A percentile compares a stretch with the other conserved stretches of the same genome.
phyloP scores from a whole-genome alignment of 2,888 invertebrate genomes.

The Hirtodrosophila confusa region DNA sequence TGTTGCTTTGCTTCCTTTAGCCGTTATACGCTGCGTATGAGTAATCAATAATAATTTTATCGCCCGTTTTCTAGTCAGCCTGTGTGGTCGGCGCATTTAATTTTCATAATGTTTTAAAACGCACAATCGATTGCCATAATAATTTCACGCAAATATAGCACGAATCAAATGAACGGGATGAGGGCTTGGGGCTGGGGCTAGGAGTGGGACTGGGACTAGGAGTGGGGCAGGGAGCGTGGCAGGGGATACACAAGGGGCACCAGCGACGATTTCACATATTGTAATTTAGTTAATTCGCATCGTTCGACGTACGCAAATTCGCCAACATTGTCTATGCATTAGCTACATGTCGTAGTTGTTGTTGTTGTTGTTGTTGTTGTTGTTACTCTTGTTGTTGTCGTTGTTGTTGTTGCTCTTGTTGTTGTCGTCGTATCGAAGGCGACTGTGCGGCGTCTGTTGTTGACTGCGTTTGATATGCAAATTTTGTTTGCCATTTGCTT shows the following conservation, averaged over 20 bases:
- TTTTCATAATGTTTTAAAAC: slow-evolving; percentile 57
- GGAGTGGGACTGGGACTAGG: background rate
- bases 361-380: slow-evolving; percentile 21
- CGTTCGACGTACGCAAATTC: slow-evolving; percentile 73
- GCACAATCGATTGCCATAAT: slow-evolving; percentile 77
- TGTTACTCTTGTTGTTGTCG: slow-evolving; percentile 18
- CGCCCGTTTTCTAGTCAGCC: slow-evolving; percentile 42
- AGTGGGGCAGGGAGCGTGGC: background rate
- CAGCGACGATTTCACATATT: slow-evolving; percentile 71
- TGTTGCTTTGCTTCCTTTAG: slow-evolving; percentile 35
- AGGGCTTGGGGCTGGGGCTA: background rate
- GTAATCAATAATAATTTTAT: slow-evolving; percentile 77
- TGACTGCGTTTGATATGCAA: slow-evolving; percentile 76
- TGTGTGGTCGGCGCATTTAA: slow-evolving; percentile 59
- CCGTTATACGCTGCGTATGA: slow-evolving; percentile 67
- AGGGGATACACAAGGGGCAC: slow-evolving; percentile 8
- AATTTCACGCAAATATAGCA: slow-evolving; percentile 71
- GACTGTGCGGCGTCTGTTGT: slow-evolving; percentile 76
- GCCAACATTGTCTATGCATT: slow-evolving; percentile 74
- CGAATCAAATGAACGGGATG: slow-evolving; percentile 11
- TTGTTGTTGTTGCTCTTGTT: slow-evolving; percentile 22
- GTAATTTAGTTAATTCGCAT: slow-evolving; percentile 76
- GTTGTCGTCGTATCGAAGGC: slow-evolving; percentile 59
- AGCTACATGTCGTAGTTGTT: slow-evolving; percentile 54
- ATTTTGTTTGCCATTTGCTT: slow-evolving; percentile 60